Percentiles rank a stretch among this genome's conserved stretches.
These are phyloP conservation scores for Oscheius sp. DNA, from an alignment of 2,888 invertebrate species.

Conservation along the genomic window DNA sequence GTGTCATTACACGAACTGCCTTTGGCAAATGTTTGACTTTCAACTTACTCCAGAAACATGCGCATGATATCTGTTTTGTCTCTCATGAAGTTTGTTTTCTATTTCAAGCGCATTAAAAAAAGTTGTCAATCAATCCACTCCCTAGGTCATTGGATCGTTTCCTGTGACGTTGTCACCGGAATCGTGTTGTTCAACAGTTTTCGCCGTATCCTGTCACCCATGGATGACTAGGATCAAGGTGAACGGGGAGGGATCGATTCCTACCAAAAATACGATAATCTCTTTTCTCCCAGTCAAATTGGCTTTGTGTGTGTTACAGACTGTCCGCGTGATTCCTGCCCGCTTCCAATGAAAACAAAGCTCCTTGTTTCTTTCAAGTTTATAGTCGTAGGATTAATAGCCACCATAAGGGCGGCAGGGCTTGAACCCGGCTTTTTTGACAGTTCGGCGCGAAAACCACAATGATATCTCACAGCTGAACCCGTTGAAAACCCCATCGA, in stretches of 20 bases:
- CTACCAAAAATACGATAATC: too few species aligned
- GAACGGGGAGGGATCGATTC: too few species aligned
- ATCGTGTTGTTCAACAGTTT: slow-evolving; percentile 9
- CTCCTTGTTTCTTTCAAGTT: too few species aligned
- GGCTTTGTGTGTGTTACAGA: too few species aligned
- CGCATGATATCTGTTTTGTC: slow-evolving; percentile 2
- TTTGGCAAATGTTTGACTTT: slow-evolving; percentile 14
- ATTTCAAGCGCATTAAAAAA: too few species aligned
- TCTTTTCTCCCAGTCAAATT: too few species aligned
- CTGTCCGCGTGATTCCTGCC: too few species aligned
- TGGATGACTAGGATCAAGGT: slow-evolving; percentile 1
- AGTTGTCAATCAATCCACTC: too few species aligned
- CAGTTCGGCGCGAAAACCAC: background rate
- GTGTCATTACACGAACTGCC: background rate
- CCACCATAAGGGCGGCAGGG: background rate
- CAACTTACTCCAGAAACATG: background rate
- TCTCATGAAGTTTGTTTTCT: background rate
- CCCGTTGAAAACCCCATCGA: slow-evolving; percentile 1
- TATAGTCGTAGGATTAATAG: too few species aligned
- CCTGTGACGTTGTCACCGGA: background rate
- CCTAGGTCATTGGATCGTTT: background rate
- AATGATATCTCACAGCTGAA: background rate
- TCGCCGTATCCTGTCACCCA: slow-evolving; percentile 11
- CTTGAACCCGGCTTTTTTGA: background rate
- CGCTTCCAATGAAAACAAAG: too few species aligned